Evolutionary conservation across 1,140 invertebrate genomes (phyloP).

Genomic region (Papilio dardanus): DNA sequence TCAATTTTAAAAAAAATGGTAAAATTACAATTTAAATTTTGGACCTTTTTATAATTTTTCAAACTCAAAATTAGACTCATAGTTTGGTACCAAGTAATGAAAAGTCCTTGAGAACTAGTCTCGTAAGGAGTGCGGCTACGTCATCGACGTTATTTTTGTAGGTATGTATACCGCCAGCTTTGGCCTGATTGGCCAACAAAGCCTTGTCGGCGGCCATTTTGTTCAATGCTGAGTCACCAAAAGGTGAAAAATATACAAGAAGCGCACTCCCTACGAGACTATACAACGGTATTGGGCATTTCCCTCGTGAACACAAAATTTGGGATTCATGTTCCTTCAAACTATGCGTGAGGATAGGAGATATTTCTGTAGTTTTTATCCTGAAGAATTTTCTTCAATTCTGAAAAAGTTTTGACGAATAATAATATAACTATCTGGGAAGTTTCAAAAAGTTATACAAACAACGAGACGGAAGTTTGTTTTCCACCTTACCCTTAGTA

Average conservation of each 20-base stretch:
- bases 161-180: constrained; percentile 74
- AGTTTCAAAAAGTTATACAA: constrained; percentile 53
- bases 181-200: constrained; percentile 77
- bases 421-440: constrained; percentile 43
- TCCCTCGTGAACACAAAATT: constrained; percentile 81
- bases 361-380: constrained; percentile 43
- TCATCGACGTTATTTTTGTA: constrained; percentile 77
- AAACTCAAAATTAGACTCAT: constrained; percentile 57
- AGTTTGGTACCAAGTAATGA: constrained; percentile 70
- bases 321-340: constrained; percentile 78
- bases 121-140: constrained; percentile 79
- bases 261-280: constrained; percentile 80
- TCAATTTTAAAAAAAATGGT: not conserved
- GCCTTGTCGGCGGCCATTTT: constrained; percentile 82
- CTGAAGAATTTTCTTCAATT: constrained; percentile 35
- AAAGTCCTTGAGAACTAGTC: constrained; percentile 83
- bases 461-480: constrained; percentile 60
- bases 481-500: constrained; percentile 50
- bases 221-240: constrained; percentile 81
- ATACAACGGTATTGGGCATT: constrained; percentile 82
- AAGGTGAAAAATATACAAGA: constrained; percentile 82
- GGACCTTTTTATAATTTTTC: constrained; percentile 24
- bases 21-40: constrained; percentile 33
- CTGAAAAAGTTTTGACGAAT: constrained; percentile 39
- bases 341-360: constrained; percentile 60